Percentiles rank a stretch among this genome's conserved stretches.
These are phyloP conservation scores for Petrosia ficiformis DNA, from an alignment of 37 sponge, comb jelly and placozoan genomes.

Conservation along the genomic window DNA sequence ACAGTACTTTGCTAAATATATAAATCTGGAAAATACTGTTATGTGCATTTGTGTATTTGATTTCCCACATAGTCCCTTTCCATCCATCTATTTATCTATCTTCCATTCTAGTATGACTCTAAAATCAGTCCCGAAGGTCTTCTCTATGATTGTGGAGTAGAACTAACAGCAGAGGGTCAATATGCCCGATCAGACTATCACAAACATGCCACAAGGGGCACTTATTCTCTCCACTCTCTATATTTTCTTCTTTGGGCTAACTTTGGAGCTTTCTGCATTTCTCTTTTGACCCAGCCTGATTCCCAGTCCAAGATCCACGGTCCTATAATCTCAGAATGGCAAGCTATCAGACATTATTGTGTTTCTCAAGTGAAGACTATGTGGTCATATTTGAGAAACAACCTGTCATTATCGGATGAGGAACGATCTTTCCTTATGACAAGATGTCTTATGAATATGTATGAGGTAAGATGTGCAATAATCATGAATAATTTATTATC, in stretches of 20 bases:
- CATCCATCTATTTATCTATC: too few species aligned
- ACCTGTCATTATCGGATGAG: constrained; percentile 68
- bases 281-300: constrained; percentile 67
- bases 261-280: constrained; percentile 74
- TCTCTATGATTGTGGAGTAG: constrained; percentile 71
- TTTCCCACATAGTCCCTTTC: too few species aligned
- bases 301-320: constrained; percentile 54
- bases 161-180: constrained; percentile 76
- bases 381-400: constrained; percentile 73
- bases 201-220: constrained; percentile 56
- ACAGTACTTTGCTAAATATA: too few species aligned
- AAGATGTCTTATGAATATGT: constrained; percentile 24
- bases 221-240: constrained; percentile 82
- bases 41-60: too few species aligned
- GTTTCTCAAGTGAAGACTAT: constrained; percentile 69
- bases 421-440: constrained; percentile 70
- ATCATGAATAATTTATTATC: too few species aligned
- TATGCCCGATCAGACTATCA: constrained; percentile 75
- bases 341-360: constrained; percentile 80
- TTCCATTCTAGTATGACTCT: constrained; percentile 38
- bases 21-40: too few species aligned
- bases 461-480: not conserved
- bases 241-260: constrained; percentile 78
- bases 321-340: constrained; percentile 76
- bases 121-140: constrained; percentile 54